Conservation (phyloP, 2,113 vertebrate genomes). For the Tragelaphus strepsiceros region DNA sequence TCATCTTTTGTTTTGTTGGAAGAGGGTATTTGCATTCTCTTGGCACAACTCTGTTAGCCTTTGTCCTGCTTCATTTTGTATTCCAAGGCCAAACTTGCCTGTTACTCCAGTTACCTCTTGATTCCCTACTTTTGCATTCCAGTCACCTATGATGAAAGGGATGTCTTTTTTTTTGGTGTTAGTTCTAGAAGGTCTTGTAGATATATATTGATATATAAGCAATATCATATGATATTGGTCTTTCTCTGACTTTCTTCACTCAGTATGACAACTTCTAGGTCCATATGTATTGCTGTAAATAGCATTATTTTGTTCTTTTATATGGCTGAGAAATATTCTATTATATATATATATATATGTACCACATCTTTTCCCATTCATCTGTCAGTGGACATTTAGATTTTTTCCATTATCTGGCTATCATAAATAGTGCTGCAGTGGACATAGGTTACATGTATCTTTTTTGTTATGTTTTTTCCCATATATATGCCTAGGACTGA, state of each 20-base stretch:
- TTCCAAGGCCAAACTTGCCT: not conserved
- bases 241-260: not conserved
- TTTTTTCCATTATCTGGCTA: not conserved
- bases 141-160: not conserved
- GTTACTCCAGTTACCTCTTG: not conserved
- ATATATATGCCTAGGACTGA: not conserved
- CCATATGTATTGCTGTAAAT: not conserved
- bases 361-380: not conserved
- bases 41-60: not conserved
- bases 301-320: not conserved
- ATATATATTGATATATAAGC: not conserved
- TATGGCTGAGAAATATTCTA: not conserved
- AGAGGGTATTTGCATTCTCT: not conserved
- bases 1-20: not conserved
- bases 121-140: not conserved
- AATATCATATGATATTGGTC: not conserved
- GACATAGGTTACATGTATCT: not conserved
- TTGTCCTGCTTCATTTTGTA: not conserved
- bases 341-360: not conserved
- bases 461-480: not conserved
- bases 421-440: not conserved
- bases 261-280: not conserved
- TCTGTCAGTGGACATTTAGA: not conserved
- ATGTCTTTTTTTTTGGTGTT: not conserved
- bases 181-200: not conserved